Conservation (phyloP, 2,797 vertebrate genomes). For the Gorsachius magnificus region DNA sequence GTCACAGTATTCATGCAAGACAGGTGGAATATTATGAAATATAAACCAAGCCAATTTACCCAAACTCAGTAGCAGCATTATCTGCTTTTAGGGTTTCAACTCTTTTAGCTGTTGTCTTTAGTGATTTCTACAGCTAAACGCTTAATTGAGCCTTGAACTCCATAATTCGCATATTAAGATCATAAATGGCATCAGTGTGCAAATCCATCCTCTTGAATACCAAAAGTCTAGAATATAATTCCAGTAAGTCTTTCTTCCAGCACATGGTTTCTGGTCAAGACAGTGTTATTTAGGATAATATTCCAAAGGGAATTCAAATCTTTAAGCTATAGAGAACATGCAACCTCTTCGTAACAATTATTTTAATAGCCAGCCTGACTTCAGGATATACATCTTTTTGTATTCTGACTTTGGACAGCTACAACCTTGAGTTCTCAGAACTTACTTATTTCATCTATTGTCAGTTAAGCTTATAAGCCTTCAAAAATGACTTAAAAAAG, state of each 20-base stretch:
- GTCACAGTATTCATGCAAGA: background rate
- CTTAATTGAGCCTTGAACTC: background rate
- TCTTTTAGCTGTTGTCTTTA: background rate
- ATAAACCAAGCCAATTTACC: background rate
- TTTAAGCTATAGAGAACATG: background rate
- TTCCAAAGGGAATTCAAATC: conserved; percentile 30
- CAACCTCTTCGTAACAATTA: background rate
- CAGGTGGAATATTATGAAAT: conserved; percentile 40
- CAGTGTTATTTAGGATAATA: background rate
- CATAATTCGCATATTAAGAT: background rate
- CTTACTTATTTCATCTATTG: background rate
- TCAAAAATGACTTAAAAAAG: background rate
- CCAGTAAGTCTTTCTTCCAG: background rate
- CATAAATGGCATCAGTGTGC: background rate
- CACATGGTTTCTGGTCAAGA: background rate
- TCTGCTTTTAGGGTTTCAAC: background rate
- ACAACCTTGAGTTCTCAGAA: background rate
- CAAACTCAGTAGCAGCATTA: background rate
- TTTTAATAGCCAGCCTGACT: background rate
- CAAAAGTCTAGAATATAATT: background rate
- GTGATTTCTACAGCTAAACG: background rate
- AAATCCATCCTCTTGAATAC: background rate
- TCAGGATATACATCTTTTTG: background rate
- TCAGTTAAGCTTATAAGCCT: background rate
- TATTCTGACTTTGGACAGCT: background rate